Evolutionary conservation across 2,888 invertebrate genomes (phyloP).

Genomic region (Erpobdella octoculata): DNA sequence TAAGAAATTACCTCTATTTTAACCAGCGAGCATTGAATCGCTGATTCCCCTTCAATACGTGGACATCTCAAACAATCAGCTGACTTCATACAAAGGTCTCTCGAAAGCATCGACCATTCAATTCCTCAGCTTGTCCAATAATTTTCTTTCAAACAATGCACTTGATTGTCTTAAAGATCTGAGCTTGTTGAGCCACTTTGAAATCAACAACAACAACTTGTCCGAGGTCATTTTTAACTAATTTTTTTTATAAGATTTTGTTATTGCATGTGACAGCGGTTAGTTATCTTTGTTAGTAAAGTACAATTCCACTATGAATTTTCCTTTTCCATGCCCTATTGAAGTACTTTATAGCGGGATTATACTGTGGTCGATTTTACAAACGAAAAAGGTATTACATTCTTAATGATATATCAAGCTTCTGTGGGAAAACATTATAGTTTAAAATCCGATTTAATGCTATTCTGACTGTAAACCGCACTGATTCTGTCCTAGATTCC

Average conservation of each 20-base stretch:
- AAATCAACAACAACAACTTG: background rate
- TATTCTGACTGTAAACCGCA: no score
- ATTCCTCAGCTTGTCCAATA: background rate
- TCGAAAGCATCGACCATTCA: background rate
- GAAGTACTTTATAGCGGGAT: no score
- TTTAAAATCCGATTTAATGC: no score
- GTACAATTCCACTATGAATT: no score
- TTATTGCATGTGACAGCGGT: background rate
- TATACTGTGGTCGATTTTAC: no score
- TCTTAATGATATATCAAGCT: no score
- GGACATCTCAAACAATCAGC: background rate
- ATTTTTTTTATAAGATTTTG: background rate
- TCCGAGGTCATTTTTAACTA: background rate
- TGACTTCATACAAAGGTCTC: background rate
- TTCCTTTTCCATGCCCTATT: no score
- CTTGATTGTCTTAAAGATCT: background rate
- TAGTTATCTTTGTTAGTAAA: no score
- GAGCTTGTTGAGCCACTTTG: background rate
- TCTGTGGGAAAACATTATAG: no score
- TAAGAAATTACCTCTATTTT: background rate
- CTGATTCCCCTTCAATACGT: background rate
- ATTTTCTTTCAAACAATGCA: background rate
- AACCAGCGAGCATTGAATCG: background rate
- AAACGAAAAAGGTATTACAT: no score
- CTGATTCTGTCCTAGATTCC: background rate